Evolutionary conservation across 2,888 invertebrate genomes (phyloP).

Genomic region (Bembecia ichneumoniformis): DNA sequence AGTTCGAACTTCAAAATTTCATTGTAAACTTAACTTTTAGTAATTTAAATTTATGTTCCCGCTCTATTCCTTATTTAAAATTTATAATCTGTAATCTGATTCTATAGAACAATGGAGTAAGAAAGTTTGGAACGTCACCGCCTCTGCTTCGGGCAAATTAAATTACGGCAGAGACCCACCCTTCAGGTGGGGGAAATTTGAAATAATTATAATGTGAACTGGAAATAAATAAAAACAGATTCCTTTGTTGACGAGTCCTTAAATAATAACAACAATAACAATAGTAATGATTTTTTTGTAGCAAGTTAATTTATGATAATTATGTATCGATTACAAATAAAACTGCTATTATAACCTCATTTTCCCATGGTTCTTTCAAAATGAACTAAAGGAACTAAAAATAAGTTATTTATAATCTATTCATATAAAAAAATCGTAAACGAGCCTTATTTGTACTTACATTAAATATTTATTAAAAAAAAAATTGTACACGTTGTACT

Average conservation of each 20-base stretch:
- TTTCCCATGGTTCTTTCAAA: too few relatives aligned
- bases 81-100: constrained; percentile 7
- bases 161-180: constrained; percentile 10
- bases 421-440: too few relatives aligned
- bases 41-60: background rate
- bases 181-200: constrained; percentile 13
- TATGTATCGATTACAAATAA: too few relatives aligned
- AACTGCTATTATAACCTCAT: too few relatives aligned
- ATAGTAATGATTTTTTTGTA: too few relatives aligned
- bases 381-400: too few relatives aligned
- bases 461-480: too few relatives aligned
- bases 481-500: too few relatives aligned
- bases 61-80: constrained; percentile 1
- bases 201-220: constrained; percentile 10
- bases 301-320: too few relatives aligned
- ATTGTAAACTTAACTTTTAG: background rate
- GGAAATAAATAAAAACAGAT: background rate
- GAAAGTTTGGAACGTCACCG: constrained; percentile 8
- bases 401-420: too few relatives aligned
- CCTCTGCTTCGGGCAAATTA: constrained; percentile 14
- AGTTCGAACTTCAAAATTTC: background rate
- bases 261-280: too few relatives aligned
- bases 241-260: background rate
- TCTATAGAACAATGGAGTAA: constrained; percentile 6
- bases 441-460: too few relatives aligned